A percentile compares a stretch with the other conserved stretches of the same genome.
Evolutionary conservation across 2,113 vertebrate species (phyloP).

Genomic region (Camelus bactrianus): DNA sequence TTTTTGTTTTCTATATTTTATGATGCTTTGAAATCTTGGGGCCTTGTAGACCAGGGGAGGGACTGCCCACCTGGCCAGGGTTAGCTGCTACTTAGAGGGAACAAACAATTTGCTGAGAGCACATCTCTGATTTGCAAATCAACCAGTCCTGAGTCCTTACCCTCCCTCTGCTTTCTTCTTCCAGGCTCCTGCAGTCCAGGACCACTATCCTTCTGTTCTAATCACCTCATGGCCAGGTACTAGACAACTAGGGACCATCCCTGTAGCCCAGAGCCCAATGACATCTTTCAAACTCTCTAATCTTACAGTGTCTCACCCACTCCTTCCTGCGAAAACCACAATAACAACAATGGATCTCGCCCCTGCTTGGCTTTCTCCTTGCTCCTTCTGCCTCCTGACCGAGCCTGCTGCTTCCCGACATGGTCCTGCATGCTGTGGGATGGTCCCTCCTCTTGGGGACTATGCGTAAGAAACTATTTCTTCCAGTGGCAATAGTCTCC

Average conservation of each 20-base stretch:
- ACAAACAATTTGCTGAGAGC: background rate
- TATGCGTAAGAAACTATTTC: background rate
- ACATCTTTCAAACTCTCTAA: background rate
- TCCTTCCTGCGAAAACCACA: background rate
- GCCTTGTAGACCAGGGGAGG: background rate
- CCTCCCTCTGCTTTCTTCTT: background rate
- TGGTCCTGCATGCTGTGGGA: too few species aligned
- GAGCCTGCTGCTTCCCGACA: background rate
- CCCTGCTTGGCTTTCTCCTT: background rate
- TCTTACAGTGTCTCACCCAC: background rate
- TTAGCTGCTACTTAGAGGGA: background rate
- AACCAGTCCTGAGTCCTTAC: background rate
- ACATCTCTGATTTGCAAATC: background rate
- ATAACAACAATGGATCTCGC: background rate
- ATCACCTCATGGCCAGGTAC: background rate
- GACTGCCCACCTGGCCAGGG: fast-evolving
- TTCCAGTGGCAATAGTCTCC: background rate
- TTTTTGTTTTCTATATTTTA: background rate
- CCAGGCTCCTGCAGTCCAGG: background rate
- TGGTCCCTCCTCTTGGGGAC: background rate
- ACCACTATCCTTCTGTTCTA: background rate
- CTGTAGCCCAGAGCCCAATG: background rate
- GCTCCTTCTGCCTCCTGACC: background rate
- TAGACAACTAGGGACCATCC: background rate
- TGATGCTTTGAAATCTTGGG: background rate